phyloP scores from a whole-genome alignment of 2,113 vertebrate genomes.

The Pollachius pollachius region DNA sequence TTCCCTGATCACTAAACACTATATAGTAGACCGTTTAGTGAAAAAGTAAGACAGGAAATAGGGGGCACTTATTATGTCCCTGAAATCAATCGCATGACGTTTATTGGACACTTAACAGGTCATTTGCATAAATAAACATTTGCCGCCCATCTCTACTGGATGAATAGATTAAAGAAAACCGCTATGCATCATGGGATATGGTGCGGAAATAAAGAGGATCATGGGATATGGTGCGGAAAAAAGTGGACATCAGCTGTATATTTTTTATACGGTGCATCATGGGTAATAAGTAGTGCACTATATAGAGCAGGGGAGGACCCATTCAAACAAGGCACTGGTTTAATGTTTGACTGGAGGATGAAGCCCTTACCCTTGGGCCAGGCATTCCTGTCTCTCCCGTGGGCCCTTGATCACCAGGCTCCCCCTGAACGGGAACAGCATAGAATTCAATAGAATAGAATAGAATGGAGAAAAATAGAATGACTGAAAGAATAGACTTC shows the following conservation, averaged over 20 bases:
- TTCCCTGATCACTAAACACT: neutral
- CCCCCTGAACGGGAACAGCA: conserved; percentile 49
- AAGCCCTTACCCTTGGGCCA: conserved; percentile 75
- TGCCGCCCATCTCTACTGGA: neutral
- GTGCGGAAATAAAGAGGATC: no score
- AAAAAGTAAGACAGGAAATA: no score
- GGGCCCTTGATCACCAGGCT: conserved; percentile 69
- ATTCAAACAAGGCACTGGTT: no score
- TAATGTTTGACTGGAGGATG: neutral
- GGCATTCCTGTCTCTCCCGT: conserved; percentile 66
- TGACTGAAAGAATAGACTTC: neutral
- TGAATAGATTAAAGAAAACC: no score
- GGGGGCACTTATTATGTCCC: no score
- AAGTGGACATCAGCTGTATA: neutral
- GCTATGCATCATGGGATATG: no score
- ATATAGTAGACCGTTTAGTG: neutral
- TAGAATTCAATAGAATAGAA: neutral
- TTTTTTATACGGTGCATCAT: neutral
- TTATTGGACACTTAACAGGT: neutral
- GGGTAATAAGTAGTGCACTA: no score
- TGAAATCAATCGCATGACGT: neutral
- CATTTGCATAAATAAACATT: neutral
- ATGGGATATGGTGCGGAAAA: no score
- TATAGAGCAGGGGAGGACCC: no score
- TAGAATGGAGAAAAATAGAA: neutral